Conservation (phyloP, 2,888 invertebrate species). For the Strigamia maritima region DNA sequence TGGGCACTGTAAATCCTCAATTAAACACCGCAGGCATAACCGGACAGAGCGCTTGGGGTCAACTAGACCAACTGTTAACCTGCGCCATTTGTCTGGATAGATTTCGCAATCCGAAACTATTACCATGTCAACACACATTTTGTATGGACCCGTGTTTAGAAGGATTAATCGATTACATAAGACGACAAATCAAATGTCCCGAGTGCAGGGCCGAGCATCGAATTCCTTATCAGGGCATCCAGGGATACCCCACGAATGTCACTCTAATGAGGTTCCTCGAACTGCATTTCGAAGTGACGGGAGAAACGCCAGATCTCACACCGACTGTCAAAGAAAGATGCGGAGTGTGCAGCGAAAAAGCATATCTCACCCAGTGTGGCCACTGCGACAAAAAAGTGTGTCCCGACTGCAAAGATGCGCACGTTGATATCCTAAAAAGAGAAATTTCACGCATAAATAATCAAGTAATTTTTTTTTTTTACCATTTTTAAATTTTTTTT, state of each 20-base stretch:
- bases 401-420: slow-evolving; percentile 87
- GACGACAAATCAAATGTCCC: slow-evolving; percentile 94
- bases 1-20: background rate
- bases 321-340: slow-evolving; percentile 59
- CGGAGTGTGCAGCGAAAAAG: slow-evolving; percentile 88
- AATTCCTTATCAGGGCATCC: slow-evolving; percentile 90
- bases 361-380: slow-evolving; percentile 80
- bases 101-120: slow-evolving; percentile 92
- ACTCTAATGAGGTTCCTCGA: slow-evolving; percentile 92
- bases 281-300: slow-evolving; percentile 77
- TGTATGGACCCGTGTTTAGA: slow-evolving; percentile 99
- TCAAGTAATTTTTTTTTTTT: slow-evolving; percentile 60
- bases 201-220: slow-evolving; percentile 96
- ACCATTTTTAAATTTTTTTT: slow-evolving; percentile 46
- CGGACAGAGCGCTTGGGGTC: slow-evolving; percentile 46
- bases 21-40: slow-evolving; percentile 37
- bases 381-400: slow-evolving; percentile 98
- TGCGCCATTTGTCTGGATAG: slow-evolving; percentile 98
- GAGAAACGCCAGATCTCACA: slow-evolving; percentile 46
- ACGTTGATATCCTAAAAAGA: slow-evolving; percentile 89
- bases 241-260: slow-evolving; percentile 93
- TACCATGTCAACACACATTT: slow-evolving; percentile 99
- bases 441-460: slow-evolving; percentile 86
- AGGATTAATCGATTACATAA: slow-evolving; percentile 89
- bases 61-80: slow-evolving; percentile 84